Conservation (phyloP, 1,140 invertebrate species). For the Drosophila lini region DNA sequence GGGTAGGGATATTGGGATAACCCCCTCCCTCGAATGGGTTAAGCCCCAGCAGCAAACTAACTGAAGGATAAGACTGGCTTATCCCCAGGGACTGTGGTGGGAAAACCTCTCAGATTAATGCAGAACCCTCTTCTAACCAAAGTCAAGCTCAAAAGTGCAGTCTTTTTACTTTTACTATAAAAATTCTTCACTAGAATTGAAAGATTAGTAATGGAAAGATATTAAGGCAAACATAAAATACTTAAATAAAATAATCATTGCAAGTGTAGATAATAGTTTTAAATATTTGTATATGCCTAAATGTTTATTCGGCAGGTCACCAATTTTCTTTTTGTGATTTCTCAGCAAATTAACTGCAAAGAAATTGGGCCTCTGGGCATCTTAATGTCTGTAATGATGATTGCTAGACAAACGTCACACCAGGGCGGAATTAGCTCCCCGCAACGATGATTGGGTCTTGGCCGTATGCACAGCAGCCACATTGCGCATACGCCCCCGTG, state of each 20-base stretch:
- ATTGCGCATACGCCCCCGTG: constrained; percentile 52
- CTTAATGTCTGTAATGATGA: constrained; percentile 37
- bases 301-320: not conserved
- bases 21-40: not conserved
- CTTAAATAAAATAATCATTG: not conserved
- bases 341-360: constrained; percentile 28
- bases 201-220: not conserved
- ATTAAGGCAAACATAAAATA: not conserved
- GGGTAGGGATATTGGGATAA: not conserved
- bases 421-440: constrained; percentile 39
- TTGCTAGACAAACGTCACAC: constrained; percentile 42
- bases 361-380: constrained; percentile 35
- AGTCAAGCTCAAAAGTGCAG: too few species aligned
- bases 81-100: not conserved
- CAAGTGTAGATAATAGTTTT: not conserved
- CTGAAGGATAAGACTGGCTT: not conserved
- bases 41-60: not conserved
- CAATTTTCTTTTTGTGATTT: not conserved
- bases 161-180: not conserved
- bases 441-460: constrained; percentile 49
- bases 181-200: not conserved
- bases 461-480: constrained; percentile 8
- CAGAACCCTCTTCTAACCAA: not conserved
- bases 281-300: not conserved
- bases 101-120: not conserved